Base-by-base conservation (phyloP, 1,140 invertebrate species). In the Pseudomyrmex flavicornis region DNA sequence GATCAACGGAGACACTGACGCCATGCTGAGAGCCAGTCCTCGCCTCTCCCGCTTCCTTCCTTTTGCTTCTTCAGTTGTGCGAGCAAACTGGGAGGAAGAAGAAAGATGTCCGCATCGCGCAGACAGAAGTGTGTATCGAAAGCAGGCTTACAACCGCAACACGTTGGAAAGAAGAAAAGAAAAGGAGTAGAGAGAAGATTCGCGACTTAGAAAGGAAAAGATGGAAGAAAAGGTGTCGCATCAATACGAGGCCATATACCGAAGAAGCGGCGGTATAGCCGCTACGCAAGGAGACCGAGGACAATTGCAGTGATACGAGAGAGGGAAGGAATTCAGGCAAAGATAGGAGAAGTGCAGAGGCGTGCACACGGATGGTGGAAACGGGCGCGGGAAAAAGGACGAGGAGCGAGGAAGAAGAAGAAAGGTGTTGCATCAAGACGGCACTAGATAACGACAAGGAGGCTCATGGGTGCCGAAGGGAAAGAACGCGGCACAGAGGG, bases 1-100 rank as follows among this genome's bases (percentile, higher is more conserved):
- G 88, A 89, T 89, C 88, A 89, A 52, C 82, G 72, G 84, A 65
- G 85, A 87, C 88, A 82, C 75, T 85, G 87, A 89, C 86, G 88
- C 87, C 88, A 88, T 88, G 76, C 82, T 84, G 86, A 85, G 50
- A 61, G 70, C 50, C 58, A 17, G 61, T 56, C 44, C 65, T 74
- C 56, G 54, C 26, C 46, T 73, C 52, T 48, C 61, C 66, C 48
- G 13, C 62, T 65, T 77, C 5, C 13, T 13, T 73, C 70, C 56
- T 58, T 62, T 46, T 50, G 12, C 54, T 44, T 72, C 17, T 20
- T 48, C 72, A 26, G 20, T 56, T 13, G 46, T 52, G 76, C 65
- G 54, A 69, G 48, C 65, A 66, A 70, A 70, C 54, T 22, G 54
- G 54, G 59, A 66, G 44, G 54, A 72, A 69, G 63, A 79, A 79